Percentiles rank a stretch among this genome's conserved stretches.
Evolutionary conservation across 2,888 invertebrate species (phyloP).

Genomic region (Xanthorhoe designata): DNA sequence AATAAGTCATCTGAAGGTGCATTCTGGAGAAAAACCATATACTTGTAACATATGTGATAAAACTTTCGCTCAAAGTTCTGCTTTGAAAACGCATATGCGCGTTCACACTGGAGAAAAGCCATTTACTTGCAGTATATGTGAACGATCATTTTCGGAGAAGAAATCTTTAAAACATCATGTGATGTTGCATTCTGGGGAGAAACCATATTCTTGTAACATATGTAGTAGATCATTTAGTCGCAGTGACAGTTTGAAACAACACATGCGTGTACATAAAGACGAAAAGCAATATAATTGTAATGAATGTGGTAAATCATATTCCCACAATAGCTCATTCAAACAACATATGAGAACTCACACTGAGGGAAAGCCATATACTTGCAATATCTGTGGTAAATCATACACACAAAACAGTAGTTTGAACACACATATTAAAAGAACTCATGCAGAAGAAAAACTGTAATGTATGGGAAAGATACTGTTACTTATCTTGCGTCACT

Average conservation of each 20-base stretch:
- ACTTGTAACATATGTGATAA: conserved; percentile 24
- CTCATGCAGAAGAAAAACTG: conserved; percentile 19
- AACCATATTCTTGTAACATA: conserved; percentile 19
- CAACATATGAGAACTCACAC: conserved; percentile 29
- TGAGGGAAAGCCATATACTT: conserved; percentile 25
- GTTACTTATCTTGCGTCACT: too few relatives aligned
- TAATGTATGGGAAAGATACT: too few relatives aligned
- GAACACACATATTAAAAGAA: conserved; percentile 19
- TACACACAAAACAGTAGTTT: conserved; percentile 22
- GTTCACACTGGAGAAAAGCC: conserved; percentile 31
- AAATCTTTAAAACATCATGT: conserved; percentile 24
- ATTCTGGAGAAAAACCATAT: conserved; percentile 27
- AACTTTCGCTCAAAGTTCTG: conserved; percentile 17
- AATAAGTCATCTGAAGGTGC: conserved; percentile 20
- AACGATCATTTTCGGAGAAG: conserved; percentile 19
- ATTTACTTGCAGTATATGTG: conserved; percentile 23
- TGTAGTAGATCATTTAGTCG: conserved; percentile 27
- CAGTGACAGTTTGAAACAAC: conserved; percentile 22
- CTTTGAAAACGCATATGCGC: conserved; percentile 25
- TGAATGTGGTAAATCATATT: conserved; percentile 25
- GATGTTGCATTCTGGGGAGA: conserved; percentile 21
- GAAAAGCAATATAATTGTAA: conserved; percentile 24
- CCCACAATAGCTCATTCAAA: conserved; percentile 19
- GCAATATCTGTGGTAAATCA: conserved; percentile 25
- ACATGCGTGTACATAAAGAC: conserved; percentile 25